These are phyloP conservation scores for Pinna nobilis DNA, from an alignment of 1,140 invertebrate genomes.

Conservation along the genomic window DNA sequence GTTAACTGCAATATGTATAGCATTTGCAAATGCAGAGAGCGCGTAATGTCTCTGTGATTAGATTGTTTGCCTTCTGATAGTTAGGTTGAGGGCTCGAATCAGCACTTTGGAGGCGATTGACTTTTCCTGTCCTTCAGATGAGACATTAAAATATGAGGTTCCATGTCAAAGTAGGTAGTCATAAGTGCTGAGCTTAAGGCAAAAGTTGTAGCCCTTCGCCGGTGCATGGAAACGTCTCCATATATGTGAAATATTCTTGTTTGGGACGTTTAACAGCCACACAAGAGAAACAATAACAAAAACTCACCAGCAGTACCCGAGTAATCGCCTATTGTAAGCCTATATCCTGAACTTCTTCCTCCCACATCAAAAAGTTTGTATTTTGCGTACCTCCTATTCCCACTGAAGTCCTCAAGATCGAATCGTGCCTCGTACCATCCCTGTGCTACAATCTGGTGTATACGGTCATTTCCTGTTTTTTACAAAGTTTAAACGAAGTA, in stretches of 20 bases:
- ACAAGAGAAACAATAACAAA: neutral
- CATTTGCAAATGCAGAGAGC: too few species aligned
- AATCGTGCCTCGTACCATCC: constrained; percentile 91
- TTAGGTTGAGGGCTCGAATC: too few species aligned
- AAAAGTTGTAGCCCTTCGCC: neutral
- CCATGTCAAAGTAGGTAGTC: neutral
- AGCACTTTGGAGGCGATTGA: too few species aligned
- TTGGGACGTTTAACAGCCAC: too few species aligned
- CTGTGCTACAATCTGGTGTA: constrained; percentile 70
- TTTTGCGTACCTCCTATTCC: constrained; percentile 80
- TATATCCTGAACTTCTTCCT: constrained; percentile 85
- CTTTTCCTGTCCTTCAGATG: neutral
- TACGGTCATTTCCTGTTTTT: constrained; percentile 66
- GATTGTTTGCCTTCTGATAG: too few species aligned
- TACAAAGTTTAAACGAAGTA: neutral
- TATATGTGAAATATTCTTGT: neutral
- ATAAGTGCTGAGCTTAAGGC: neutral
- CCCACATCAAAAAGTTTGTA: constrained; percentile 49
- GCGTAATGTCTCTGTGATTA: too few species aligned
- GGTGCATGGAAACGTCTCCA: neutral
- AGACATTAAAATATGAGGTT: neutral
- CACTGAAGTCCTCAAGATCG: constrained; percentile 94
- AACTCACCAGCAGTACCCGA: constrained; percentile 84
- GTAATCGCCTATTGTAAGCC: constrained; percentile 92
- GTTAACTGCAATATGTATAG: too few species aligned